phyloP scores from a whole-genome alignment of 2,113 vertebrate genomes.

The Rhinopomastus cyanomelas region DNA sequence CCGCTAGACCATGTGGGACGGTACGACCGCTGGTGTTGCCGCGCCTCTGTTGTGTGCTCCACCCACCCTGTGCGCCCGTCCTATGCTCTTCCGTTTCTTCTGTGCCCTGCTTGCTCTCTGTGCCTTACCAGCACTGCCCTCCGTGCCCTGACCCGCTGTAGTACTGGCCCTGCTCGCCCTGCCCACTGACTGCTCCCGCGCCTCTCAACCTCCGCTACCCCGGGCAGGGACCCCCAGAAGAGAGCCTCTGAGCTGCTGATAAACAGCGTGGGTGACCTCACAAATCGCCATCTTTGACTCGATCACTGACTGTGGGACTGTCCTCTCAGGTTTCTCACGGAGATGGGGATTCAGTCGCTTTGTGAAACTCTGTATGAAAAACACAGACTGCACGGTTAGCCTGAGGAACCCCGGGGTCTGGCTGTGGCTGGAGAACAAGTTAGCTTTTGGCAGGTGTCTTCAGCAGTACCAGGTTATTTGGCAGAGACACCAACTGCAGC shows the following conservation, averaged over 20 bases:
- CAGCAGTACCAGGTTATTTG: neutral
- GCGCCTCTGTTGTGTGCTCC: accelerated
- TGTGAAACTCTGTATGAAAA: neutral
- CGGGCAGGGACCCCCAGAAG: neutral
- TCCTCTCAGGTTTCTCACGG: neutral
- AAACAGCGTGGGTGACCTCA: neutral
- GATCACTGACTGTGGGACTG: neutral
- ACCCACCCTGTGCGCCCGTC: no score
- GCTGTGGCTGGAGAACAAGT: neutral
- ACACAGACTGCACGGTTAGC: neutral
- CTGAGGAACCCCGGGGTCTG: neutral
- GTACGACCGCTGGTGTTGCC: accelerated
- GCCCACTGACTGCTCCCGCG: no score
- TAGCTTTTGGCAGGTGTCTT: neutral
- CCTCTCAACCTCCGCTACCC: no score
- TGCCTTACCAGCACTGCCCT: no score
- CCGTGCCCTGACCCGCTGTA: no score
- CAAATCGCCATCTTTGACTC: accelerated
- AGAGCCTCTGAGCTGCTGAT: neutral
- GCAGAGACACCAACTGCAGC: neutral
- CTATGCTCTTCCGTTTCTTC: no score
- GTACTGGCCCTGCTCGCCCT: no score
- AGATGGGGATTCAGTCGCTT: neutral
- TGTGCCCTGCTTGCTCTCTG: no score
- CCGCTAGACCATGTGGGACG: conserved; percentile 84